Percentiles rank a stretch among this genome's conserved stretches.
phyloP scores from a whole-genome alignment of 2,797 vertebrate genomes.

The Amphiprion clarkii region DNA sequence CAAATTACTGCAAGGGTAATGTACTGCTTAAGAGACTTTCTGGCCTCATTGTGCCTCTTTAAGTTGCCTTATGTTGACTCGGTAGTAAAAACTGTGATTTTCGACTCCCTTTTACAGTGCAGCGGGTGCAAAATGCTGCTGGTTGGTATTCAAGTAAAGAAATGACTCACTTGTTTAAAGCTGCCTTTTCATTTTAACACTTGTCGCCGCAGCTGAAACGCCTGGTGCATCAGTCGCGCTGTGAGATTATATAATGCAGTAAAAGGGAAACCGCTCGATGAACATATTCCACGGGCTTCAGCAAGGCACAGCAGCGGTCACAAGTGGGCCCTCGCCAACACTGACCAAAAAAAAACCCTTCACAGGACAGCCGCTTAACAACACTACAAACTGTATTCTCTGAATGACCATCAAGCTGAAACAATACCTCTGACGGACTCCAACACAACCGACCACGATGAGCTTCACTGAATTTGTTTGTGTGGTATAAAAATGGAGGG shows the following conservation, averaged over 20 bases:
- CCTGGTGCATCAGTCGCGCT: conserved; percentile 11
- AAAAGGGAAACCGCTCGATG: conserved; percentile 35
- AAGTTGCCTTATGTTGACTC: conserved; percentile 46
- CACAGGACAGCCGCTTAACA: conserved; percentile 56
- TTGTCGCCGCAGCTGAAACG: neutral
- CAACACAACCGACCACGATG: conserved; percentile 20
- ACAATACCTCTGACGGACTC: conserved; percentile 39
- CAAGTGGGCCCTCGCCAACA: conserved; percentile 52
- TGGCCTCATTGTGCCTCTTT: conserved; percentile 28
- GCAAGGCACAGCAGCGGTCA: conserved; percentile 38
- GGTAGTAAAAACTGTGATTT: conserved; percentile 26
- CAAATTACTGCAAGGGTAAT: conserved; percentile 60
- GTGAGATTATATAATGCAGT: conserved; percentile 39
- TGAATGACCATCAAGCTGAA: conserved; percentile 54
- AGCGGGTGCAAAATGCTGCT: conserved; percentile 18
- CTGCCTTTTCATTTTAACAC: conserved; percentile 23
- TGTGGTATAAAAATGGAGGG: too few relatives aligned
- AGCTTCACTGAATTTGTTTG: conserved; percentile 10
- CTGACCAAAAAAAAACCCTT: conserved; percentile 42
- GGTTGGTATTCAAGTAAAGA: conserved; percentile 26
- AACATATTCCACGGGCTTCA: conserved; percentile 28
- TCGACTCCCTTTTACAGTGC: conserved; percentile 18
- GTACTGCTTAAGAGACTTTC: conserved; percentile 37
- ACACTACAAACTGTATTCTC: conserved; percentile 52
- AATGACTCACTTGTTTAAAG: conserved; percentile 49